A percentile compares a stretch with the other conserved stretches of the same genome.
Conservation (phyloP, 2,797 vertebrate species). For the Chromis chromis region DNA sequence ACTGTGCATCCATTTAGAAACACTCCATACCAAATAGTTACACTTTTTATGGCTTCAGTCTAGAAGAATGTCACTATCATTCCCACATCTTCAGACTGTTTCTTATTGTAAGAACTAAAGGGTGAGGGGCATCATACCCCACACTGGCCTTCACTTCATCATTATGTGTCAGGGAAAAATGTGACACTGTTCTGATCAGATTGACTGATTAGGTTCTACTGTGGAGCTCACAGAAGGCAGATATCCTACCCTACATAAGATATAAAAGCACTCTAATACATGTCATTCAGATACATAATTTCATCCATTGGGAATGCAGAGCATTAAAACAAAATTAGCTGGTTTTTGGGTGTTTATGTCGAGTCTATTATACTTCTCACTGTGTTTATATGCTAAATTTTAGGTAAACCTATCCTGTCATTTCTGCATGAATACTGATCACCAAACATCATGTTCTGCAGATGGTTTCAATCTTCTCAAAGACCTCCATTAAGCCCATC, state of each 20-base stretch:
- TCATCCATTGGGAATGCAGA: not conserved
- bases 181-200: slow-evolving; percentile 11
- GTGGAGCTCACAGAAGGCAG: slow-evolving; percentile 6
- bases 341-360: not conserved
- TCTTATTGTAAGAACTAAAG: not conserved
- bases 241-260: not conserved
- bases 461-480: slow-evolving; percentile 44
- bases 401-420: slow-evolving; percentile 4
- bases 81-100: not conserved
- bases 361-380: not conserved
- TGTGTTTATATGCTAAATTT: slow-evolving; percentile 6
- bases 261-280: not conserved
- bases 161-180: slow-evolving; percentile 27
- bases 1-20: too few species aligned
- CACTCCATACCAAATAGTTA: too few species aligned
- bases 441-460: slow-evolving; percentile 17
- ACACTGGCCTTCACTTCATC: not conserved
- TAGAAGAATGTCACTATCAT: not conserved
- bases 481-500: slow-evolving; percentile 26
- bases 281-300: not conserved
- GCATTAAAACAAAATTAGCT: not conserved
- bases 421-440: slow-evolving; percentile 8
- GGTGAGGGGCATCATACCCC: not conserved
- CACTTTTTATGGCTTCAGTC: not conserved
- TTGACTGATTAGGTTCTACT: slow-evolving; percentile 28